Conservation (phyloP, 1,140 invertebrate species). For the Atta texana region DNA sequence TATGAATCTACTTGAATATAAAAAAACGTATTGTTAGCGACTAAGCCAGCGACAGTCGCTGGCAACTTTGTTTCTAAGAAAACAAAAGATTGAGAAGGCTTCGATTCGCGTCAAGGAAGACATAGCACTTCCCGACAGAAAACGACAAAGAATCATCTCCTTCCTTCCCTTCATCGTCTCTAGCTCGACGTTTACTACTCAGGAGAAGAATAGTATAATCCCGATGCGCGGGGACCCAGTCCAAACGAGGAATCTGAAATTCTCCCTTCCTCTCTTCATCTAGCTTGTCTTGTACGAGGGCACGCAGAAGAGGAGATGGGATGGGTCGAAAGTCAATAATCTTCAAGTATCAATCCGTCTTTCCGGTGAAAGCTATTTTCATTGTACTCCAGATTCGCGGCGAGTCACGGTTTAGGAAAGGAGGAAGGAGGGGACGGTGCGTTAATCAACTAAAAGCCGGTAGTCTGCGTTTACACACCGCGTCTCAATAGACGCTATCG, state of each 20-base stretch:
- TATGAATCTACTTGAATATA: background rate
- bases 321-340: conserved; percentile 75
- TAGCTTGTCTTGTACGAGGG: conserved; percentile 37
- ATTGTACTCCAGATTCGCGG: conserved; percentile 74
- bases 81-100: conserved; percentile 33
- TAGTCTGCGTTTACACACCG: conserved; percentile 80
- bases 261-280: conserved; percentile 53
- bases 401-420: conserved; percentile 59
- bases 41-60: background rate
- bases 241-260: conserved; percentile 47
- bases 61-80: background rate
- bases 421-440: conserved; percentile 62
- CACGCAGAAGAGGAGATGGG: conserved; percentile 11
- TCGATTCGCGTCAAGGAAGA: conserved; percentile 17
- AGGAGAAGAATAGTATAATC: background rate
- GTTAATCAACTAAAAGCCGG: conserved; percentile 83
- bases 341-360: conserved; percentile 75
- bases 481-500: conserved; percentile 78
- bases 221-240: conserved; percentile 24
- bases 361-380: conserved; percentile 76
- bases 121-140: conserved; percentile 18
- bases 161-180: background rate
- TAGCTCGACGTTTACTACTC: conserved; percentile 40
- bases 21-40: background rate
- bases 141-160: conserved; percentile 36